Percentiles rank a stretch among this genome's conserved stretches.
These are phyloP conservation scores for Halocaridina rubra DNA, from an alignment of 2,888 invertebrate genomes.

Conservation along the genomic window DNA sequence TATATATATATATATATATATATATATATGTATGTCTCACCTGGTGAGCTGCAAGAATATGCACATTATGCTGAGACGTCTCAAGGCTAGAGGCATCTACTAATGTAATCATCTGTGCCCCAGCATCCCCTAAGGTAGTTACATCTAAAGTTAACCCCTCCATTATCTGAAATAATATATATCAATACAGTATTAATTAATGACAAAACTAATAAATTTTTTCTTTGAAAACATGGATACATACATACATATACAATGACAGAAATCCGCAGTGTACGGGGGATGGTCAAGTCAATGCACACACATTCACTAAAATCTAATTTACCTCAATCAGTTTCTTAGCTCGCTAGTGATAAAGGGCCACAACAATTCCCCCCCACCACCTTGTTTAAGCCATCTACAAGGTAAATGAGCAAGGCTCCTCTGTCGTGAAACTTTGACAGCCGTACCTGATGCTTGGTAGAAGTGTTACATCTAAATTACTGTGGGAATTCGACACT, in stretches of 20 bases:
- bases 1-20: too few species aligned
- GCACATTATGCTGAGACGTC: slow-evolving; percentile 31
- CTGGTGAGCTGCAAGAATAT: slow-evolving; percentile 45
- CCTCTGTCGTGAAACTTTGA: too few species aligned
- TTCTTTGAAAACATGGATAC: too few species aligned
- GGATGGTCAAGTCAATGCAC: not conserved
- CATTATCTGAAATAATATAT: slow-evolving; percentile 29
- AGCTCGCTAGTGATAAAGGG: not conserved
- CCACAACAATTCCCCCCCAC: too few species aligned
- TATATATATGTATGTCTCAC: too few species aligned
- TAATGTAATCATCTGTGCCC: slow-evolving; percentile 53
- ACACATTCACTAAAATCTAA: not conserved
- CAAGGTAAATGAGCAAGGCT: too few species aligned
- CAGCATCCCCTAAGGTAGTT: slow-evolving; percentile 43
- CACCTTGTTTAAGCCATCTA: too few species aligned
- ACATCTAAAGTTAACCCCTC: slow-evolving; percentile 52
- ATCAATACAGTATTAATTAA: not conserved
- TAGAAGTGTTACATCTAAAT: too few species aligned
- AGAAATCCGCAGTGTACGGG: not conserved
- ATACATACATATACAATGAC: not conserved
- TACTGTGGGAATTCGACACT: too few species aligned
- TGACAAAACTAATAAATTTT: not conserved
- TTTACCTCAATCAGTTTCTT: not conserved
- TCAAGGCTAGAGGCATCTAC: slow-evolving; percentile 45
- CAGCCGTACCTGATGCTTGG: too few species aligned